Conservation (phyloP, 1,140 invertebrate species). For the Ceratina calcarata region DNA sequence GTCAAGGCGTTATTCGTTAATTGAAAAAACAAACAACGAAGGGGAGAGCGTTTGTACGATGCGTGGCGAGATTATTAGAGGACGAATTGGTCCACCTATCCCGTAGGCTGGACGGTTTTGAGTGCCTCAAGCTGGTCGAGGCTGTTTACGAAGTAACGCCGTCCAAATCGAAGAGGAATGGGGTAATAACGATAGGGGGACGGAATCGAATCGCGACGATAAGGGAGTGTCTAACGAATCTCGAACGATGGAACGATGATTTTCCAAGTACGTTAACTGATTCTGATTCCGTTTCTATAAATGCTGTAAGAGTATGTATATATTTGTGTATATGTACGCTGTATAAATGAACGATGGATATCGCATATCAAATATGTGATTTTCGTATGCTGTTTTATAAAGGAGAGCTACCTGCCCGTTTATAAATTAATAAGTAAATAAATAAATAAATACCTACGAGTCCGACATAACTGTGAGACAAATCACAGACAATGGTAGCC, state of each 20-base stretch:
- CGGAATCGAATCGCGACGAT: background rate
- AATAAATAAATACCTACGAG: too few relatives aligned
- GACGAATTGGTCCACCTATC: conserved; percentile 27
- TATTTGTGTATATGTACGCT: too few relatives aligned
- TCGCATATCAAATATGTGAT: too few relatives aligned
- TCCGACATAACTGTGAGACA: background rate
- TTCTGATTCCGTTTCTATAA: too few relatives aligned
- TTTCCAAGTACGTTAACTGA: conserved; percentile 29
- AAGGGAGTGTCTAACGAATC: conserved; percentile 17
- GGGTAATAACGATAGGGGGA: background rate
- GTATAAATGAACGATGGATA: too few relatives aligned
- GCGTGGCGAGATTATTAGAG: background rate
- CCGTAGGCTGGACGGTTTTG: background rate
- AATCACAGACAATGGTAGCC: background rate
- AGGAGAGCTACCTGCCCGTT: too few relatives aligned
- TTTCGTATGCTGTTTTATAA: too few relatives aligned
- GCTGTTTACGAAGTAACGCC: background rate
- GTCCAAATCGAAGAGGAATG: background rate
- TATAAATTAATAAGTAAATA: too few relatives aligned
- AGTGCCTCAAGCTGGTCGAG: conserved; percentile 24
- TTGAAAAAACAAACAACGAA: background rate
- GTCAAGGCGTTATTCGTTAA: background rate
- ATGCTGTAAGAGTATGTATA: too few relatives aligned
- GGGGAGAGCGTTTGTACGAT: conserved; percentile 17
- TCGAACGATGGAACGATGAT: conserved; percentile 29